Evolutionary conservation across 2,797 vertebrate genomes (phyloP).

Genomic region (Tiaroga cobitis): DNA sequence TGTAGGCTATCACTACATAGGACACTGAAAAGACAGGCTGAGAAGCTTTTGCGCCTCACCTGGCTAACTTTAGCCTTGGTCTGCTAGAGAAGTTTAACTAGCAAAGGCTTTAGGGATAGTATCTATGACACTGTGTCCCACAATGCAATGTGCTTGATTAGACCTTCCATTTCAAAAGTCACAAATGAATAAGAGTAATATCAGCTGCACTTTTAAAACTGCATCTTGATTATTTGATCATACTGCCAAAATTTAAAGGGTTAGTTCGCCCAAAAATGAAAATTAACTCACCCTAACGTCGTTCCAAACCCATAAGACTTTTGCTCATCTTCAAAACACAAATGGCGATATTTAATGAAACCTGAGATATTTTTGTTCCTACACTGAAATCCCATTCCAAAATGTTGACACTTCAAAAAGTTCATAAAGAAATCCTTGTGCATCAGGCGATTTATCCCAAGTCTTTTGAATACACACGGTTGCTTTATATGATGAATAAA

Average conservation of each 20-base stretch:
- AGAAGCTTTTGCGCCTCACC: not conserved
- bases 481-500: too few relatives aligned
- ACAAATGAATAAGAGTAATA: not conserved
- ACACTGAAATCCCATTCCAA: not conserved
- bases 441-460: not conserved
- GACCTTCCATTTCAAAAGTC: not conserved
- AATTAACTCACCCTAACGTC: not conserved
- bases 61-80: not conserved
- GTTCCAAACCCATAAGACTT: not conserved
- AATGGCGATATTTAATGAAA: not conserved
- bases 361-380: not conserved
- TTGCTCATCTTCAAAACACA: not conserved
- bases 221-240: not conserved
- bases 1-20: conserved; percentile 9
- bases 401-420: not conserved
- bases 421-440: not conserved
- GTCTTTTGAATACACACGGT: not conserved
- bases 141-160: not conserved
- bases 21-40: not conserved
- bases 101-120: not conserved
- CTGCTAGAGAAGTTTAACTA: not conserved
- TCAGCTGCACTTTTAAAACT: not conserved
- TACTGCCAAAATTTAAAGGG: not conserved
- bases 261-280: not conserved
- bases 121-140: not conserved